phyloP scores from a whole-genome alignment of 2,797 vertebrate species.

The Sebastolobus altivelis region DNA sequence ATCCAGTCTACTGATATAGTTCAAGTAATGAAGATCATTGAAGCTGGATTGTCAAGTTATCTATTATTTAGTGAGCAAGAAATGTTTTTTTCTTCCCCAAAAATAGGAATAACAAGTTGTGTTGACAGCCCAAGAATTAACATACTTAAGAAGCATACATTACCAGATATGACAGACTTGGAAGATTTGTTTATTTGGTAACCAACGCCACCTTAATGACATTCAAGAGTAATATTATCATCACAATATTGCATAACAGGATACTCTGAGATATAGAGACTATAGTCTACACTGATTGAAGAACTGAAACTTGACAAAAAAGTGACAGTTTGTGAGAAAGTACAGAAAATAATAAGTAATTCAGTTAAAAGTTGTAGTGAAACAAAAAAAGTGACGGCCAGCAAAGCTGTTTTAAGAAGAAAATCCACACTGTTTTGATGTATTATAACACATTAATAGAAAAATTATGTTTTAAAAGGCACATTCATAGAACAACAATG shows the following conservation, averaged over 20 bases:
- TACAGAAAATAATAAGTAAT: not conserved
- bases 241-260: conserved; percentile 65
- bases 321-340: not conserved
- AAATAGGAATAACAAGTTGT: too few relatives aligned
- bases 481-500: conserved; percentile 53
- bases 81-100: not conserved
- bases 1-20: not conserved
- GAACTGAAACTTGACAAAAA: conserved; percentile 16
- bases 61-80: not conserved
- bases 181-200: conserved; percentile 62
- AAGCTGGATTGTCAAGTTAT: not conserved
- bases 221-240: conserved; percentile 52
- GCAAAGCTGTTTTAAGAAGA: not conserved
- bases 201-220: conserved; percentile 45
- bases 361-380: not conserved
- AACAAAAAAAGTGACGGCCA: not conserved
- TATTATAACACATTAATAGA: conserved; percentile 28
- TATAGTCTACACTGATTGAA: conserved; percentile 3
- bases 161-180: not conserved
- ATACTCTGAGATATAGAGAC: conserved; percentile 19
- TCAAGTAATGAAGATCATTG: not conserved
- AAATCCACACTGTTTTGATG: not conserved
- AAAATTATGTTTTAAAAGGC: conserved; percentile 61
- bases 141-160: not conserved
- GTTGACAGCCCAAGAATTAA: not conserved